Evolutionary conservation across 1,140 invertebrate genomes (phyloP), one percentile per base, ranked within the genome.

Genomic region (Ericerus pela): DNA sequence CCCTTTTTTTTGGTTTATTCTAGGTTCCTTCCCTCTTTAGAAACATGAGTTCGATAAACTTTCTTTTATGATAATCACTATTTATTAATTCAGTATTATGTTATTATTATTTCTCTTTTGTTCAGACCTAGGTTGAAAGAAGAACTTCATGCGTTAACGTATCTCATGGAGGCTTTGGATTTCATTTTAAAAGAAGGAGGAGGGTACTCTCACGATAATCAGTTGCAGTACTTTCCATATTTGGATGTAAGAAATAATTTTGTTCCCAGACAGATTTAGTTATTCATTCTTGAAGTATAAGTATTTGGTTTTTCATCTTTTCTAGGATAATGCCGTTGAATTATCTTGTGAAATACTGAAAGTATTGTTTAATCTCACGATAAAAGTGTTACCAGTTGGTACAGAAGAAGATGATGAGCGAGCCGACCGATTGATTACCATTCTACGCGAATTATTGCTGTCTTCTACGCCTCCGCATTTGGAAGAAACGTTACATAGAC

Each of bases 291-390:
- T n/a, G n/a, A n/a, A n/a, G n/a, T 33, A 33, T n/a, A 33, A 33
- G n/a, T 10, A 33, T n/a, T n/a, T n/a, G n/a, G n/a, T n/a, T n/a
- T n/a, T n/a, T 33, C 30, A 33, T 33, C 30, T 1, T 33, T 60
- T 61, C 2, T 61, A 85, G 73, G 76, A 82, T 65, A 67, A 74
- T 43, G 73, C 87, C 65, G 75, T 81, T 33, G 79, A 80, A 53
- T 71, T 92, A 36, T 71, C 77, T 24, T 85, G 80, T 70, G 90
- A 96, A 73, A 79, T 89, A 60, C 74, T 95, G 6, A 95, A 95
- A 72, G 79, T 84, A 12, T 73, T 95, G 56, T 96, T 94, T 67
- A 96, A 94, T 68, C 69, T 96, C 72, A 57, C 70, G 72, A 38
- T 72, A 76, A 58, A 66, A 72, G 12, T 66, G 68, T 26, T 27